Conservation (phyloP, 2,113 vertebrate genomes). For the Morone chrysops region DNA sequence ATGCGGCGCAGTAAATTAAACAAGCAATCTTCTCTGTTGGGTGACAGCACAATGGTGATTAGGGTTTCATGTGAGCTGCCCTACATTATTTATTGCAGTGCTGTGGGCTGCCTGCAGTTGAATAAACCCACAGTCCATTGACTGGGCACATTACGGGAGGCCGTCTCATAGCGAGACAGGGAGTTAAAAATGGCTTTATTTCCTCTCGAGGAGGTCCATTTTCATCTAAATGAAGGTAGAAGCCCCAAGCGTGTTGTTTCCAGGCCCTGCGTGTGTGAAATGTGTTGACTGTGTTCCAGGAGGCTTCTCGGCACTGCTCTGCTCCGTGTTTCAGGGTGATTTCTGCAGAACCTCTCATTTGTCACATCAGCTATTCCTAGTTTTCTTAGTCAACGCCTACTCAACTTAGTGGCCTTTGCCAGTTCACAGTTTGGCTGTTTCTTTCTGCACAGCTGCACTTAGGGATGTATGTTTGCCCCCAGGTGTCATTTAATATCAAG, state of each 20-base stretch:
- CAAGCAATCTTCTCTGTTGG: slow-evolving; percentile 82
- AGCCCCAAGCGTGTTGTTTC: slow-evolving; percentile 78
- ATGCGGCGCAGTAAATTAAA: slow-evolving; percentile 85
- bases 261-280: slow-evolving; percentile 69
- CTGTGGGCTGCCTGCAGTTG: slow-evolving; percentile 80
- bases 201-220: slow-evolving; percentile 81
- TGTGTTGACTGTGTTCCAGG: slow-evolving; percentile 75
- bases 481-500: not conserved
- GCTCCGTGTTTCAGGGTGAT: slow-evolving; percentile 57
- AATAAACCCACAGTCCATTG: slow-evolving; percentile 86
- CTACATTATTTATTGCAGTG: slow-evolving; percentile 83
- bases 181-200: slow-evolving; percentile 83
- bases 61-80: slow-evolving; percentile 81
- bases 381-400: slow-evolving; percentile 51
- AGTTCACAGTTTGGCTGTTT: slow-evolving; percentile 9
- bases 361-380: slow-evolving; percentile 49
- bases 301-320: slow-evolving; percentile 53
- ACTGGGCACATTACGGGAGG: slow-evolving; percentile 80
- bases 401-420: slow-evolving; percentile 19
- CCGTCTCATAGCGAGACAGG: slow-evolving; percentile 59
- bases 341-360: slow-evolving; percentile 60
- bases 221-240: slow-evolving; percentile 81
- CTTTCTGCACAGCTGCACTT: slow-evolving; percentile 11
- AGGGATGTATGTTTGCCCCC: not conserved
- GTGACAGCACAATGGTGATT: slow-evolving; percentile 84